Conservation (phyloP, 2,888 invertebrate genomes). For the Morpho helenor region DNA sequence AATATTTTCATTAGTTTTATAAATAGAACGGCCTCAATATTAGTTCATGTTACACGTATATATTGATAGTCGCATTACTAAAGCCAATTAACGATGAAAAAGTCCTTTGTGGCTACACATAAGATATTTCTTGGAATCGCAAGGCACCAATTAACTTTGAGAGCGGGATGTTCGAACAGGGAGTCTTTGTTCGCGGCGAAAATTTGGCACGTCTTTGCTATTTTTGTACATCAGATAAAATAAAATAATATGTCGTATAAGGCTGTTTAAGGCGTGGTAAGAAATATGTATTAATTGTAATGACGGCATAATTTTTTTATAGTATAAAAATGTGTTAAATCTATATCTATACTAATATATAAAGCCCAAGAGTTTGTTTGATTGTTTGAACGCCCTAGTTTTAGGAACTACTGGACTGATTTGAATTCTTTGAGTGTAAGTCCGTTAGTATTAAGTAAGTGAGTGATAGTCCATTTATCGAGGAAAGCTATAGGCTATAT, state of each 20-base stretch:
- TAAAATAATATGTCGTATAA: conserved; percentile 8
- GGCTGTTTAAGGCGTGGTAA: conserved; percentile 2
- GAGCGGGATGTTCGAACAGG: conserved; percentile 44
- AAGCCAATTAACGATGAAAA: conserved; percentile 31
- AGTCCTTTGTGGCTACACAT: conserved; percentile 33
- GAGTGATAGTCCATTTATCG: no score
- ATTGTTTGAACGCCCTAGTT: no score
- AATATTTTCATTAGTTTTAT: no score
- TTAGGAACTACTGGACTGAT: no score
- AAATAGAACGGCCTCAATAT: not conserved
- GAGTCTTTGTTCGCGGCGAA: conserved; percentile 53
- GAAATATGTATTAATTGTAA: conserved; percentile 5
- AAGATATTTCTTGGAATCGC: conserved; percentile 43
- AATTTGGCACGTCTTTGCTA: conserved; percentile 62
- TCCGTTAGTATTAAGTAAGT: no score
- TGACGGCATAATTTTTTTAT: no score
- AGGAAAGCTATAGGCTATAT: no score
- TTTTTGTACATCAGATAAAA: conserved; percentile 50
- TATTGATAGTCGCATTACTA: conserved; percentile 10
- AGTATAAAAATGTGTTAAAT: no score
- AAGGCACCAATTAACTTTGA: conserved; percentile 53
- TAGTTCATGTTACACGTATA: conserved; percentile 11
- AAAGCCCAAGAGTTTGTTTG: no score
- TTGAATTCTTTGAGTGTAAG: no score
- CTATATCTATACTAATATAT: no score